A percentile compares a stretch with the other conserved stretches of the same genome.
These are phyloP conservation scores for Aurelia aurita DNA, from an alignment of 30 jellyfish, hydroid and myxozoan species.

Conservation along the genomic window DNA sequence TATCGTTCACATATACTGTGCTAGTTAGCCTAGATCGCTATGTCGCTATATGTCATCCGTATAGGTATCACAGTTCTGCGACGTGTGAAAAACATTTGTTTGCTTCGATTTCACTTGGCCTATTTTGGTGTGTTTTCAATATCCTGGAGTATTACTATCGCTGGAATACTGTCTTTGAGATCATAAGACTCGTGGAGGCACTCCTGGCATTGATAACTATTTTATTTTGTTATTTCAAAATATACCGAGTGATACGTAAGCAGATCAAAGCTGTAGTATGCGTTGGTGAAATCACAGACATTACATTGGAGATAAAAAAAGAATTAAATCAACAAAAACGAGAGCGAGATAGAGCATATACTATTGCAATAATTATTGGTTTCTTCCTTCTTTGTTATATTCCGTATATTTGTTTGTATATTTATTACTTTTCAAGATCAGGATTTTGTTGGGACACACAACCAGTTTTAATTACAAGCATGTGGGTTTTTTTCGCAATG, in stretches of 20 bases:
- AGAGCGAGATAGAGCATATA: constrained; percentile 20
- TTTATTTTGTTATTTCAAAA: constrained; percentile 6
- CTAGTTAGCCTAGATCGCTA: constrained; percentile 39
- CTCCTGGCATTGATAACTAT: background rate
- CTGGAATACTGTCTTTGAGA: background rate
- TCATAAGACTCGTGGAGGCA: background rate
- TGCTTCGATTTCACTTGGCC: background rate
- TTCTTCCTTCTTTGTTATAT: constrained; percentile 14
- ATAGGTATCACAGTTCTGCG: constrained; percentile 25
- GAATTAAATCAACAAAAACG: background rate
- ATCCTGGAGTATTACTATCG: background rate
- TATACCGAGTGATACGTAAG: constrained; percentile 20
- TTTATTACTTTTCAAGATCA: background rate
- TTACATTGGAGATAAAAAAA: background rate
- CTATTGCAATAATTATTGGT: constrained; percentile 12
- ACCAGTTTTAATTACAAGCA: background rate
- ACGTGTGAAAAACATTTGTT: constrained; percentile 21
- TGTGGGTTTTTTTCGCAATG: constrained; percentile 21
- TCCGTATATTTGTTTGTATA: background rate
- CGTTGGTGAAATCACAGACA: constrained; percentile 10
- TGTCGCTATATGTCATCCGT: constrained; percentile 52
- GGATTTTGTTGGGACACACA: background rate
- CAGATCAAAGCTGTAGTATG: background rate
- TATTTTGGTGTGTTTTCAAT: background rate
- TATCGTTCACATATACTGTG: constrained; percentile 7